Base-by-base conservation (phyloP, 2,113 vertebrate genomes). In the Triplophysa dalaica region DNA sequence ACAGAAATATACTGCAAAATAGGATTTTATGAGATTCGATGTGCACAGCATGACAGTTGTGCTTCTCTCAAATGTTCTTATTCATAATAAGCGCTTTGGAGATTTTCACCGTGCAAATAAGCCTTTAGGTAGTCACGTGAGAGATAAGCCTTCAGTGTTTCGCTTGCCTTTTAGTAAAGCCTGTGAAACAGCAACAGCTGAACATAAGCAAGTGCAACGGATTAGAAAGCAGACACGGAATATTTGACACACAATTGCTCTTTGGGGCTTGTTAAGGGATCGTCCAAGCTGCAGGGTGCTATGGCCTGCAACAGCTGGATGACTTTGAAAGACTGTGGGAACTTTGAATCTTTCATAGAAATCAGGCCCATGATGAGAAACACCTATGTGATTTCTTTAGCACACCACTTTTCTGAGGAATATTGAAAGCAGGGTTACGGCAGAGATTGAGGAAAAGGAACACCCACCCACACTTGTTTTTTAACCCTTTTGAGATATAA, bases 281-380 rank as follows among this genome's bases (percentile, higher is more conserved):
- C 41, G 41, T 13, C 21, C 13, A 54, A 80, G 60, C 52, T 26
- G 69, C 29, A 77, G 43, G 61, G 38, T 77, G 24, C 66, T 41
- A 9, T 52, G 52, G 62, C 56, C 65, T 73, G 41, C 22, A 72
- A 83, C 82, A 81, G 78, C 78, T 83, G 82, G 26, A 8, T 52
- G 11, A 50, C n/a, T 50, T 43, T 69, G 43, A 76, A 52, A 21
- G 41, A 70, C 60, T 63, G 64, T 69, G 70, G 19, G 43, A 72
- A n/a, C 52, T 9, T 65, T 56, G 54, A 38, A 43, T 63, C 61
- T 54, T 65, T 72, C 29, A 24, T 67, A n/a, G 66, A 80, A 77
- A 80, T 58, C 78, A 80, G 82, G 38, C 14, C 48, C 19, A 2
- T 66, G 56, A 78, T 81, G 61, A 74, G 22, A 67, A 78, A 68